Evolutionary conservation across 2,888 invertebrate genomes (phyloP), one percentile per base, ranked within the genome.

Genomic region (Azorinus chamasolen): DNA sequence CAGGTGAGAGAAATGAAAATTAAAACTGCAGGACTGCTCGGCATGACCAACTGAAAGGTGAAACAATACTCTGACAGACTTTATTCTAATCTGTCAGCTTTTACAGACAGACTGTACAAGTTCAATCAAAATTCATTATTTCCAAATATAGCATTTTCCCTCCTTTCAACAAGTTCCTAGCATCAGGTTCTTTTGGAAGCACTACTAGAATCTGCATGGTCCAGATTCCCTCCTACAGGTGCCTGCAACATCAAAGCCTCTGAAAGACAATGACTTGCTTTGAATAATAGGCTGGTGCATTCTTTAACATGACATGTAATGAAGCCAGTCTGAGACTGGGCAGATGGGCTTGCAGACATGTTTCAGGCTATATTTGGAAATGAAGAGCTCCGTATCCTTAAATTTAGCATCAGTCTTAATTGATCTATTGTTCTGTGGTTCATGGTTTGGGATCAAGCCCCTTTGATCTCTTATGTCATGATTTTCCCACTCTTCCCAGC

Each of bases 381-480:
- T 43, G 27, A 37, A 41, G 22, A 59, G 64, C 24, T 64, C 51
- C 43, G 24, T 54, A 37, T 64, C 46, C 64, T 64, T 57, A 71
- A 58, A 64, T 64, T 58, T 58, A 64, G 58, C 62, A 71, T 43
- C 70, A 63, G 57, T 63, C 50, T 45, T 32, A 46, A 25, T 54
- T 18, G 32, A 0, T 50, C 51, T 32, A 62, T 70, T 70, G 70
- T 70, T 57, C 62, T 51, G 41, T 55, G 41, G 45, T 51, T 18
- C 41, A 39, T 22, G 18, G 41, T 48, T 32, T 45, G 55, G 25
- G 43, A 48, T 27, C 39, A 22, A 39, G 22, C 25, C 55, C 75
- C 75, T 75, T 75, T 75, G 75, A 75, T 75, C 64, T 75, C 55
- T 75, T 75, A 43, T 69, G 65, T 75, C 69, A 75, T 22, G 32